These are phyloP conservation scores for Atrina japonica DNA, from an alignment of 2,888 invertebrate genomes.

Conservation along the genomic window DNA sequence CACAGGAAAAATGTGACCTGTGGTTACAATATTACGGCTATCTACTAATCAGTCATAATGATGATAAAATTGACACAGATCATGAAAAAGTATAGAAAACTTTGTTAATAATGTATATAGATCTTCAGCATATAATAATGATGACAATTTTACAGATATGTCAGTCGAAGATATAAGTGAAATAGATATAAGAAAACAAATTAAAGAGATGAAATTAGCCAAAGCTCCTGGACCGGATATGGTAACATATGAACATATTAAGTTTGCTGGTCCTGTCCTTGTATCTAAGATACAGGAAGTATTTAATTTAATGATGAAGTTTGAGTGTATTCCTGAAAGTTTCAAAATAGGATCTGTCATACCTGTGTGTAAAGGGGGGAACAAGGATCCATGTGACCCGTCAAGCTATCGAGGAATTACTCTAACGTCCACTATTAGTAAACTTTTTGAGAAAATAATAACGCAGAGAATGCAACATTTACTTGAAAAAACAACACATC, in stretches of 20 bases:
- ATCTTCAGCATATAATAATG: no score
- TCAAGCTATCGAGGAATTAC: slow-evolving; percentile 27
- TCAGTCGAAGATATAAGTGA: no score
- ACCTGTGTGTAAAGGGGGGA: slow-evolving; percentile 14
- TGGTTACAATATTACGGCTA: slow-evolving; percentile 14
- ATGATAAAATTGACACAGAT: background rate
- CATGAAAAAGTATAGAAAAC: slow-evolving; percentile 3
- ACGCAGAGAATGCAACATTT: slow-evolving; percentile 7
- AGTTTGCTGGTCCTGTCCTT: background rate
- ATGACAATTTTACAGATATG: no score
- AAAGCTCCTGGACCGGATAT: slow-evolving; percentile 28
- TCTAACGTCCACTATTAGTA: slow-evolving; percentile 19
- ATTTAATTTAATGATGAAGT: slow-evolving; percentile 1
- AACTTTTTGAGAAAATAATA: slow-evolving; percentile 14
- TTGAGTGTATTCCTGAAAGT: slow-evolving; percentile 4
- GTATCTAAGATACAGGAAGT: background rate
- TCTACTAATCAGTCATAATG: background rate
- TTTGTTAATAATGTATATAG: no score
- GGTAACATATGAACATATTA: slow-evolving; percentile 15
- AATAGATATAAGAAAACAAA: no score
- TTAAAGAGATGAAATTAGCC: background rate
- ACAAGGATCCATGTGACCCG: slow-evolving; percentile 12
- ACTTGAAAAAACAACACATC: background rate
- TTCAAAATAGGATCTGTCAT: slow-evolving; percentile 13
- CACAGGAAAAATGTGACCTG: background rate